Evolutionary conservation across 2,888 invertebrate species (phyloP).

Genomic region (Hydrotaea cyrtoneurina): DNA sequence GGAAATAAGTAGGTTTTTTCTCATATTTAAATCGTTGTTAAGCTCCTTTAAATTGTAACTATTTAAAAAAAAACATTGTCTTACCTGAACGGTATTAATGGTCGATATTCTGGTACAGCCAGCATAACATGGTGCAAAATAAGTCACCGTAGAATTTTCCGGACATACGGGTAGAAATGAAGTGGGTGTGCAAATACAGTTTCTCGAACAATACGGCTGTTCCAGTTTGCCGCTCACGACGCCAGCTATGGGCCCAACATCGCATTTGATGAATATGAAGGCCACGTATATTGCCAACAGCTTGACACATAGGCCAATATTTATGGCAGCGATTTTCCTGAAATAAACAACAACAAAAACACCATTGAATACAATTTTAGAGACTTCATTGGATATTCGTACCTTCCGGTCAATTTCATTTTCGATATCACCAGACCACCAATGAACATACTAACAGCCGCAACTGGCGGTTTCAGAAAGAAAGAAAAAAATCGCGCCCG

Average conservation of each 20-base stretch:
- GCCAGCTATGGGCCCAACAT: constrained; percentile 81
- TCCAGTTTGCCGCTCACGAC: constrained; percentile 80
- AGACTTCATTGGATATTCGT: constrained; percentile 24
- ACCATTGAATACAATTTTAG: no score
- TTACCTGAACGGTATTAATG: constrained; percentile 80
- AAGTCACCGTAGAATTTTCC: constrained; percentile 82
- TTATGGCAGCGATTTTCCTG: constrained; percentile 81
- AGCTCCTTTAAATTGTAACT: no score
- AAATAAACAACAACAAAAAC: background rate
- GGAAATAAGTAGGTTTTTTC: no score
- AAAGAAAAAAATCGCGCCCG: constrained; percentile 82
- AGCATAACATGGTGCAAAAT: constrained; percentile 88
- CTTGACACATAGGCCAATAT: constrained; percentile 80
- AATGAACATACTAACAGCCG: constrained; percentile 82
- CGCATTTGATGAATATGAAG: constrained; percentile 81
- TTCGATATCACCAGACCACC: constrained; percentile 83
- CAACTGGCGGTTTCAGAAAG: constrained; percentile 83
- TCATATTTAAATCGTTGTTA: no score
- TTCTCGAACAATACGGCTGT: constrained; percentile 82
- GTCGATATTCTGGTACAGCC: constrained; percentile 83
- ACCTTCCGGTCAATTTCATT: constrained; percentile 81
- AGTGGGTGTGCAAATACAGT: constrained; percentile 82
- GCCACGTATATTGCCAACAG: constrained; percentile 81
- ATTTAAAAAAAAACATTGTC: no score
- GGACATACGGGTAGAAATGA: constrained; percentile 86